phyloP scores from a whole-genome alignment of 2,797 vertebrate genomes.

The Chrysocyon brachyurus region DNA sequence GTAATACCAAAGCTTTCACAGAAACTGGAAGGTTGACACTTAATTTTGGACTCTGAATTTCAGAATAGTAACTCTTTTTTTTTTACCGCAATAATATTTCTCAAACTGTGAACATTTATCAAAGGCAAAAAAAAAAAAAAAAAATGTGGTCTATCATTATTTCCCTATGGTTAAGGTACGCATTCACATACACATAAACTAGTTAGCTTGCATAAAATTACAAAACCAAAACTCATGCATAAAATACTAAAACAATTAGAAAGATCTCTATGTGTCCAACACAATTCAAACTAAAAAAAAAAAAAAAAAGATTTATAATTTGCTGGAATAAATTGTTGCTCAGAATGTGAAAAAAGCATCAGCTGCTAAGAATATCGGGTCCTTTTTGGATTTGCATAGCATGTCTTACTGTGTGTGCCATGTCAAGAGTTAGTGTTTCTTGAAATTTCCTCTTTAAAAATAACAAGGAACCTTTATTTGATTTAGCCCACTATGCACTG shows the following conservation, averaged over 20 bases:
- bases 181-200: neutral
- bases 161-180: neutral
- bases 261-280: neutral
- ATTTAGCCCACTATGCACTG: neutral
- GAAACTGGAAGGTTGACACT: neutral
- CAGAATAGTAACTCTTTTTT: neutral
- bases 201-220: neutral
- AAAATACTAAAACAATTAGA: neutral
- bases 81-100: neutral
- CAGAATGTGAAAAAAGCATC: neutral
- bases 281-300: neutral
- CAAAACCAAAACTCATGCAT: neutral
- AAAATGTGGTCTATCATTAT: neutral
- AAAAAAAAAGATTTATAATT: neutral
- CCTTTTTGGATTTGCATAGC: neutral
- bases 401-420: neutral
- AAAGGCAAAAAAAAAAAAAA: neutral
- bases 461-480: neutral
- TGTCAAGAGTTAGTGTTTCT: neutral
- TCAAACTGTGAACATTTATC: neutral
- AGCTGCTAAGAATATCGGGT: neutral
- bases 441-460: neutral
- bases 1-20: constrained; percentile 48
- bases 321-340: neutral
- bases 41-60: neutral